Conservation (phyloP, 1,140 invertebrate genomes). For the Chionoecetes opilio region DNA sequence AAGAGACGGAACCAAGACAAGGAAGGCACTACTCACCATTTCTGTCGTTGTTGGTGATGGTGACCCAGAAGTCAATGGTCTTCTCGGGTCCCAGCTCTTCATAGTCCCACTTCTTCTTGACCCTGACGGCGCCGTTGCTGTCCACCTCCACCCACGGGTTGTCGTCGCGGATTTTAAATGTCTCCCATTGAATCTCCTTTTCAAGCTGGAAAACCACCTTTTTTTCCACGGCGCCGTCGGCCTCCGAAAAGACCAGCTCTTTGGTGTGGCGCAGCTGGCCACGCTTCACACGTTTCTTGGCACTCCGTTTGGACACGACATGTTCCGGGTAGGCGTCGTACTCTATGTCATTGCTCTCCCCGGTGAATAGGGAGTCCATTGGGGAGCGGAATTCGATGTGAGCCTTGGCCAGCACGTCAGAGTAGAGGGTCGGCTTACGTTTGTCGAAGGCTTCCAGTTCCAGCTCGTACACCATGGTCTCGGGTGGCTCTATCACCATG, state of each 20-base stretch:
- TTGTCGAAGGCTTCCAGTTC: slow-evolving; percentile 92
- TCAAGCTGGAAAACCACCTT: slow-evolving; percentile 95
- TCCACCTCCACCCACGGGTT: slow-evolving; percentile 97
- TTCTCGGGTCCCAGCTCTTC: slow-evolving; percentile 97
- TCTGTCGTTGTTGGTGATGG: slow-evolving; percentile 91
- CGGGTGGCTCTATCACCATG: slow-evolving; percentile 87
- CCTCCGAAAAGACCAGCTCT: slow-evolving; percentile 95
- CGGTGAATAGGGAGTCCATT: slow-evolving; percentile 83
- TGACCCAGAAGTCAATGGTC: slow-evolving; percentile 98
- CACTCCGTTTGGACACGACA: slow-evolving; percentile 86
- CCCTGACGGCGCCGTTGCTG: slow-evolving; percentile 94
- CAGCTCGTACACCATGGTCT: slow-evolving; percentile 84
- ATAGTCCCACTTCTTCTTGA: slow-evolving; percentile 98
- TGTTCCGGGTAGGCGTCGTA: slow-evolving; percentile 82
- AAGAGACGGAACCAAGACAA: background rate
- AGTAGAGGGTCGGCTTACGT: slow-evolving; percentile 88
- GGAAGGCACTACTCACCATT: slow-evolving; percentile 79
- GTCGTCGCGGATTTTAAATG: slow-evolving; percentile 96
- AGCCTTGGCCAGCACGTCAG: slow-evolving; percentile 89
- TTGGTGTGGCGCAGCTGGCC: slow-evolving; percentile 94
- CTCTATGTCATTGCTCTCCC: slow-evolving; percentile 85
- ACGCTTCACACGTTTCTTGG: slow-evolving; percentile 90
- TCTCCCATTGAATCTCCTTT: slow-evolving; percentile 95
- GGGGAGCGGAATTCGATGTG: slow-evolving; percentile 90
- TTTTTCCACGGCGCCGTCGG: slow-evolving; percentile 94